These are phyloP conservation scores for Baccha elongata DNA, from an alignment of 2,888 invertebrate species.

Conservation along the genomic window DNA sequence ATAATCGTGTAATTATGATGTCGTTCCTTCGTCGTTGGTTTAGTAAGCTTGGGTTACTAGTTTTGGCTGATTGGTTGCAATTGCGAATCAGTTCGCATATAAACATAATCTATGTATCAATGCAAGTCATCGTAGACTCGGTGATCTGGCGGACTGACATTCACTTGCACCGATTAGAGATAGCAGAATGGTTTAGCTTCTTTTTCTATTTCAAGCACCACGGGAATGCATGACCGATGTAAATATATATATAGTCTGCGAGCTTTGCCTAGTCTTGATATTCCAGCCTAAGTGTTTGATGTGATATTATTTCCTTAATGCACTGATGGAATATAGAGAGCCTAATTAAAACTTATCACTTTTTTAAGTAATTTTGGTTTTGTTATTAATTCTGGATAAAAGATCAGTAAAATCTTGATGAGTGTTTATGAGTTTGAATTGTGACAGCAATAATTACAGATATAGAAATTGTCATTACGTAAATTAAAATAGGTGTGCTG, in stretches of 20 bases:
- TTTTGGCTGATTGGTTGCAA: slow-evolving; percentile 19
- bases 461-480: slow-evolving; percentile 52
- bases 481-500: slow-evolving; percentile 42
- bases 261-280: background rate
- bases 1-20: slow-evolving; percentile 73
- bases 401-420: slow-evolving; percentile 56
- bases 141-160: slow-evolving; percentile 57
- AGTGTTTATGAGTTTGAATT: slow-evolving; percentile 51
- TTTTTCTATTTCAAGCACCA: slow-evolving; percentile 48
- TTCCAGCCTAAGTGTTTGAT: slow-evolving; percentile 25
- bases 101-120: slow-evolving; percentile 46
- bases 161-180: slow-evolving; percentile 69
- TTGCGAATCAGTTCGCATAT: slow-evolving; percentile 39
- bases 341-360: slow-evolving; percentile 62
- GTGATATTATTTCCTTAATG: slow-evolving; percentile 59
- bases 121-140: slow-evolving; percentile 46
- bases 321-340: slow-evolving; percentile 36
- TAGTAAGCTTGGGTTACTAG: slow-evolving; percentile 4
- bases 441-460: slow-evolving; percentile 55
- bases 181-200: slow-evolving; percentile 66
- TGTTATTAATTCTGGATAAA: slow-evolving; percentile 43
- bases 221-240: slow-evolving; percentile 39
- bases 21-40: slow-evolving; percentile 44
- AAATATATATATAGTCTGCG: background rate
- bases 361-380: slow-evolving; percentile 26